Percentiles rank a stretch among this genome's conserved stretches.
Conservation (phyloP, 1,140 invertebrate species). For the Artemia franciscana region DNA sequence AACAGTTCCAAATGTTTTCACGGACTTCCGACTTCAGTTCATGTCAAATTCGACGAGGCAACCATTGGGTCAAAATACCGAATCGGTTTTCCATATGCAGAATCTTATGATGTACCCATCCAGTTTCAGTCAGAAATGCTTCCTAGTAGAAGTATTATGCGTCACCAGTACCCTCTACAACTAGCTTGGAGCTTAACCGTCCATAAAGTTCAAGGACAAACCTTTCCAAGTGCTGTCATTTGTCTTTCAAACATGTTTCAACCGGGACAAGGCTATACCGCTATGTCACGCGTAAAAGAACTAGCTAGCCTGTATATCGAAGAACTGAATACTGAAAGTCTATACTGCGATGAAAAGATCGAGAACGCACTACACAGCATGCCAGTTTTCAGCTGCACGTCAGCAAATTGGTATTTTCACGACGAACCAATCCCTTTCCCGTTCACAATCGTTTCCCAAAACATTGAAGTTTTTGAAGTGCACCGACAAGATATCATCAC, state of each 20-base stretch:
- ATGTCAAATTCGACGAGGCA: not conserved
- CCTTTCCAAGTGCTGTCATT: not conserved
- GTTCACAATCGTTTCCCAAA: not conserved
- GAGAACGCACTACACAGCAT: not conserved
- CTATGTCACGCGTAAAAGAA: not conserved
- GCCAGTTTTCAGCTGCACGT: not conserved
- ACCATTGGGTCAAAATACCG: not conserved
- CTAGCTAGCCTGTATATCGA: not conserved
- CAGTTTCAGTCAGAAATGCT: too few species aligned
- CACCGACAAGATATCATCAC: not conserved
- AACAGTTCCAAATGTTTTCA: not conserved
- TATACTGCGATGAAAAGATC: not conserved
- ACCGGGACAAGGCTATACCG: not conserved
- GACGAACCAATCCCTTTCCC: not conserved
- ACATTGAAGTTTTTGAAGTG: not conserved
- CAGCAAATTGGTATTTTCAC: not conserved
- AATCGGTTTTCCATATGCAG: not conserved
- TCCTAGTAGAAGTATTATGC: too few species aligned
- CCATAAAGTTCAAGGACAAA: not conserved
- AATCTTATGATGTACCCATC: too few species aligned
- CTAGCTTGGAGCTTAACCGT: not conserved
- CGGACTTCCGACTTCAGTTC: not conserved
- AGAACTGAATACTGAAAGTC: not conserved
- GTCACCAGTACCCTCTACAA: too few species aligned
- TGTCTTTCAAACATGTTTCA: not conserved